These are phyloP conservation scores for Coreoperca whiteheadi DNA, from an alignment of 2,113 vertebrate species.

Conservation along the genomic window DNA sequence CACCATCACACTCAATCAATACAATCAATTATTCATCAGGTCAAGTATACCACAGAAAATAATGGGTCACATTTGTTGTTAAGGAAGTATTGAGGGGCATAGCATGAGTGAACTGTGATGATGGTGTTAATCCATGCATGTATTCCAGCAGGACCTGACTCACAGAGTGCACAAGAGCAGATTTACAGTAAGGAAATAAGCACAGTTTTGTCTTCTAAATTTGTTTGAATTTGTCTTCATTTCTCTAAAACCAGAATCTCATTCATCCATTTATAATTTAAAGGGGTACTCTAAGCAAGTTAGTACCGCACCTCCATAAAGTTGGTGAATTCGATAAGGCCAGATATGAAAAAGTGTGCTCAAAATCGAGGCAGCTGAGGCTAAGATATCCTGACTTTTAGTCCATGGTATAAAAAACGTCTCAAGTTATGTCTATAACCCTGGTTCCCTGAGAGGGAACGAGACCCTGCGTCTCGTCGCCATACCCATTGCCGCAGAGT, in stretches of 20 bases:
- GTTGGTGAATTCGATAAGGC: too few species aligned
- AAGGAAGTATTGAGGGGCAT: background rate
- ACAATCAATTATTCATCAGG: slow-evolving; percentile 70
- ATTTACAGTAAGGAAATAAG: background rate
- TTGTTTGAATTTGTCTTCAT: background rate
- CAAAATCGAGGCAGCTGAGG: background rate
- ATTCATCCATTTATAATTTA: background rate
- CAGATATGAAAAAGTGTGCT: background rate
- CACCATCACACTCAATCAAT: slow-evolving; percentile 62
- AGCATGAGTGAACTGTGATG: slow-evolving; percentile 25
- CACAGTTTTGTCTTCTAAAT: background rate
- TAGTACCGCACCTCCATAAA: background rate
- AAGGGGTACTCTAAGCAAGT: too few species aligned
- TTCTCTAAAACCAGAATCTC: background rate
- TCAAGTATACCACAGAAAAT: slow-evolving; percentile 20
- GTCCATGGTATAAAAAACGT: too few species aligned
- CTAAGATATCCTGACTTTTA: background rate
- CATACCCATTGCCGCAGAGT: too few species aligned
- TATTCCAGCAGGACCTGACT: slow-evolving; percentile 5
- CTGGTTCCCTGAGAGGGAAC: too few species aligned
- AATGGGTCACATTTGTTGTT: slow-evolving; percentile 25
- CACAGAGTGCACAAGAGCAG: background rate
- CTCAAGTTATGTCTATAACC: too few species aligned
- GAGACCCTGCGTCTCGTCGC: too few species aligned
- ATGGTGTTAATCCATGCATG: background rate